A percentile compares a stretch with the other conserved stretches of the same genome.
Conservation (phyloP, 1,140 invertebrate species). For the Macrobrachium rosenbergii region DNA sequence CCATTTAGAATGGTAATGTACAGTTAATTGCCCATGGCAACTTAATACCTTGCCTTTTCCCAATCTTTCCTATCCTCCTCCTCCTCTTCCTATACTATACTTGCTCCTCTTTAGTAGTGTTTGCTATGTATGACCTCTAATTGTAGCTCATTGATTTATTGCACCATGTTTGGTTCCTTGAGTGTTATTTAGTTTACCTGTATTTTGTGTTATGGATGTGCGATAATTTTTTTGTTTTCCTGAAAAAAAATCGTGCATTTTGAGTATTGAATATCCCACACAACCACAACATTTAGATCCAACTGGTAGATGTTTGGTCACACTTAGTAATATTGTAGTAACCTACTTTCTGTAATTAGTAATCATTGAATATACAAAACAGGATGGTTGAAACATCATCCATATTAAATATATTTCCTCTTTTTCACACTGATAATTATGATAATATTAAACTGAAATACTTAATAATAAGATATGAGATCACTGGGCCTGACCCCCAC, state of each 20-base stretch:
- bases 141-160: slow-evolving; percentile 18
- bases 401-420: too few relatives aligned
- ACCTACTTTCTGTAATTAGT: too few relatives aligned
- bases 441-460: too few relatives aligned
- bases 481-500: slow-evolving; percentile 10
- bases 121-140: background rate
- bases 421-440: too few relatives aligned
- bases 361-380: too few relatives aligned
- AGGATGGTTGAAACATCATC: too few relatives aligned
- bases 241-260: background rate
- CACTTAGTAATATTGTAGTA: slow-evolving; percentile 7
- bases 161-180: slow-evolving; percentile 45
- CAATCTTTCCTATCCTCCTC: background rate
- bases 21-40: too few relatives aligned
- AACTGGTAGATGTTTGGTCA: too few relatives aligned
- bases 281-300: slow-evolving; percentile 6
- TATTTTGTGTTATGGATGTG: slow-evolving; percentile 51
- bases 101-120: too few relatives aligned
- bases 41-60: background rate
- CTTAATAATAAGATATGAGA: background rate
- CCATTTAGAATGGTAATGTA: too few relatives aligned
- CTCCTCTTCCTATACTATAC: background rate
- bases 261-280: slow-evolving; percentile 11
- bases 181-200: slow-evolving; percentile 35
- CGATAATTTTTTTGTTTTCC: slow-evolving; percentile 5